phyloP scores from a whole-genome alignment of 1,140 invertebrate genomes.

The Scylla paramamosain region DNA sequence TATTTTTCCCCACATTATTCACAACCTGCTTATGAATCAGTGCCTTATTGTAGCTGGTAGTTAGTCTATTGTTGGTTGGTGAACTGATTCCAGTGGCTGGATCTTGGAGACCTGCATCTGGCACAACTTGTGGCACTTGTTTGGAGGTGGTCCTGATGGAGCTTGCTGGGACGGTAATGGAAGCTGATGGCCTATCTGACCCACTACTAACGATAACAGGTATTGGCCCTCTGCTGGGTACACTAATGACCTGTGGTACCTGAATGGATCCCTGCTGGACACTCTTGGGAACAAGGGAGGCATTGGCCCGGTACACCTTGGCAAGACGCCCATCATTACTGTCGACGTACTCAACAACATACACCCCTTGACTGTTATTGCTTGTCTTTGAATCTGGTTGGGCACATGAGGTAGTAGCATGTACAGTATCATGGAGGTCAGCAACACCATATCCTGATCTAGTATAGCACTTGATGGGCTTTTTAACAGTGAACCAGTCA shows the following conservation, averaged over 20 bases:
- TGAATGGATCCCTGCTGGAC: slow-evolving; percentile 37
- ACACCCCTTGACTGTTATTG: slow-evolving; percentile 44
- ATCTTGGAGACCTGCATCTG: background rate
- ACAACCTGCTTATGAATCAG: slow-evolving; percentile 70
- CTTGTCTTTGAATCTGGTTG: background rate
- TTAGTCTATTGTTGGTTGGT: slow-evolving; percentile 5
- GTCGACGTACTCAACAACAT: slow-evolving; percentile 63
- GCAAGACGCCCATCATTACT: slow-evolving; percentile 64
- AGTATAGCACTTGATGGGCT: slow-evolving; percentile 66
- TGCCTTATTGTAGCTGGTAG: slow-evolving; percentile 10
- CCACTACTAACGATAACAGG: background rate
- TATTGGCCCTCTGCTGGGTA: background rate
- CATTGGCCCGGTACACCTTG: slow-evolving; percentile 62
- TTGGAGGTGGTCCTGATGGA: background rate
- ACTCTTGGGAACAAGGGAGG: slow-evolving; percentile 38
- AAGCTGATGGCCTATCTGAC: background rate
- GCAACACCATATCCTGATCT: slow-evolving; percentile 40
- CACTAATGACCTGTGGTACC: background rate
- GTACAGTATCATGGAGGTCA: background rate
- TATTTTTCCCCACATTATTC: slow-evolving; percentile 61
- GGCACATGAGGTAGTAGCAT: slow-evolving; percentile 18
- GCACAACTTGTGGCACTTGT: background rate
- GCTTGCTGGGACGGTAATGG: background rate
- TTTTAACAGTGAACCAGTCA: slow-evolving; percentile 71
- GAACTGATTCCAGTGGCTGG: background rate